Evolutionary conservation across 2,797 vertebrate species (phyloP), one percentile per base, ranked within the genome.

Genomic region (Falco columbarius): DNA sequence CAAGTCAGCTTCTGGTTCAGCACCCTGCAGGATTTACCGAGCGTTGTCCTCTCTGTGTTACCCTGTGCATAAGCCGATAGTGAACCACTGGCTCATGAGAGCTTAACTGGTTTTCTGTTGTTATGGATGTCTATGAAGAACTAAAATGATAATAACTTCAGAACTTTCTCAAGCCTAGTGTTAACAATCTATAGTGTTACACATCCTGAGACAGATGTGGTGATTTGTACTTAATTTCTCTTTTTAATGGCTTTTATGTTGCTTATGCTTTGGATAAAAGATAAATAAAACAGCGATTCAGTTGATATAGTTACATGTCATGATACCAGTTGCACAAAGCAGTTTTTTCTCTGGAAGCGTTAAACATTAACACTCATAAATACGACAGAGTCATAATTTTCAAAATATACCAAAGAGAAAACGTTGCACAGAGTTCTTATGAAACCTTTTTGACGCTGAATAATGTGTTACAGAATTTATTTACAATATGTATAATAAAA

Each of bases 391-490:
- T 36, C 8, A 4, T 61, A 30, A 46, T 79, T 72, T 84, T 92
- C 29, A 49, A 62, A 95, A 79, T 68, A 44, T 2, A 54, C 56
- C 14, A 17, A 42, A 62, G 74, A 79, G 34, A 38, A 82, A 86
- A 52, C 6, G 4, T 34, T 42, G 62, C 59, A 29, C 58, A 30
- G 54, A 47, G 51, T 34, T 80, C 81, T 91, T 54, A 59, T 3
- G 71, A 70, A 87, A 72, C 26, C 73, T 38, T 90, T 74, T 21
- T 92, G 81, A 95, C 61, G 51, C 30, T 84, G 82, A 94, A 97
- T 55, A 96, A 97, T 97, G 92, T 97, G 97, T 97, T 68, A 97
- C 94, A 68, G 89, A 80, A 55, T 81, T 96, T 96, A 95, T 97
- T 98, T 98, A 95, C 91, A 95, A 81, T 96, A 88, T 47, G 77